phyloP scores from a whole-genome alignment of 2,888 invertebrate species.

The Tryphoninae sp. region DNA sequence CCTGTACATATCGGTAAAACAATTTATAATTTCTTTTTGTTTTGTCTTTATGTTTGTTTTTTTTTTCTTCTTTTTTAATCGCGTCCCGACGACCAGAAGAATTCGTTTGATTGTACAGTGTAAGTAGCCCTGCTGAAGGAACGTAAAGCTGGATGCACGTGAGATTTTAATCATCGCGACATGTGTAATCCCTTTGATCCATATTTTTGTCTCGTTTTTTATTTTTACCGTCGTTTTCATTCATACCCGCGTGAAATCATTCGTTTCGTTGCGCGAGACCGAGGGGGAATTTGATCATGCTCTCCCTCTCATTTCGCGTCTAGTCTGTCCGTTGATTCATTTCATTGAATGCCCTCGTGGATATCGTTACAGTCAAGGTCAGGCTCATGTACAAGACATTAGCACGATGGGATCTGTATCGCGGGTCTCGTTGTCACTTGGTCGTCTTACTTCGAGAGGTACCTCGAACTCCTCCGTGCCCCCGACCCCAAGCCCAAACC shows the following conservation, averaged over 20 bases:
- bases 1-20: slow-evolving; percentile 15
- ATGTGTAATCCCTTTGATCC: slow-evolving; percentile 23
- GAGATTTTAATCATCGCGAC: slow-evolving; percentile 40
- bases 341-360: slow-evolving; percentile 53
- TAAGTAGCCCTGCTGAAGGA: slow-evolving; percentile 42
- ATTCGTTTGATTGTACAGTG: slow-evolving; percentile 53
- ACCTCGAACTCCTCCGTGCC: slow-evolving; percentile 71
- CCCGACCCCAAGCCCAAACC: slow-evolving; percentile 72
- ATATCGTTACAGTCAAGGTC: slow-evolving; percentile 71
- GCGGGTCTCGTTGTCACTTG: slow-evolving; percentile 74
- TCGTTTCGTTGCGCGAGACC: neutral
- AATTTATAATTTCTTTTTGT: slow-evolving; percentile 26
- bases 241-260: slow-evolving; percentile 4
- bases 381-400: slow-evolving; percentile 65
- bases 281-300: neutral
- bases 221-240: neutral
- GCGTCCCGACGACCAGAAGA: slow-evolving; percentile 53
- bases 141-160: slow-evolving; percentile 46
- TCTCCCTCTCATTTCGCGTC: slow-evolving; percentile 32
- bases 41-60: slow-evolving; percentile 12
- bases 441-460: slow-evolving; percentile 72
- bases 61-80: slow-evolving; percentile 42
- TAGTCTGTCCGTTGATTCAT: slow-evolving; percentile 32
- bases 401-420: slow-evolving; percentile 67
- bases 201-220: slow-evolving; percentile 18